Evolutionary conservation across 2,113 vertebrate species (phyloP).

Genomic region (Varanus komodoensis): DNA sequence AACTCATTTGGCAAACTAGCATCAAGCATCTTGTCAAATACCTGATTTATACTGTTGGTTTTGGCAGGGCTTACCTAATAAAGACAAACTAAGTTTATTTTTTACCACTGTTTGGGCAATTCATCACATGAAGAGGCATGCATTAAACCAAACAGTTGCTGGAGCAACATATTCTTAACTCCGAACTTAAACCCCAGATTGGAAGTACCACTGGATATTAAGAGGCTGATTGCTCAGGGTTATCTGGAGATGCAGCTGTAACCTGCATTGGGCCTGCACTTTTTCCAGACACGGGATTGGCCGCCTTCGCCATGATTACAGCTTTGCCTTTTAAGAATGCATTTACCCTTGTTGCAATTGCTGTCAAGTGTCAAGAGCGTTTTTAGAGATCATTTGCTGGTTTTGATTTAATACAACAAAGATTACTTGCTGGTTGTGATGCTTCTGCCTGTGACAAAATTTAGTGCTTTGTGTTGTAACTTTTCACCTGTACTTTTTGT

Average conservation of each 20-base stretch:
- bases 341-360: not conserved
- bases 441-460: not conserved
- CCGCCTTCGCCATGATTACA: not conserved
- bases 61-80: constrained; percentile 59
- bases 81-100: constrained; percentile 22
- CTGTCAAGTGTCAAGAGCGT: no score
- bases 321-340: not conserved
- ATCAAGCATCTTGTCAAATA: constrained; percentile 8
- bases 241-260: not conserved
- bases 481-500: not conserved
- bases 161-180: constrained; percentile 39
- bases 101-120: constrained; percentile 32
- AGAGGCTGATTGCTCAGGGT: not conserved
- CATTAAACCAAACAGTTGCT: constrained; percentile 10
- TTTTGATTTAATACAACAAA: constrained; percentile 9
- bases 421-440: not conserved
- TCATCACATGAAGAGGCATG: constrained; percentile 38
- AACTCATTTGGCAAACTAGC: constrained; percentile 33
- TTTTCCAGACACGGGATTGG: not conserved
- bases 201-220: constrained; percentile 28
- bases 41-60: constrained; percentile 23
- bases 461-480: not conserved
- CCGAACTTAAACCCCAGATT: constrained; percentile 16
- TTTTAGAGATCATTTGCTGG: not conserved
- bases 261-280: not conserved